Conservation (phyloP, 37 sponge, comb jelly and placozoan species). For the Agelas oroides region DNA sequence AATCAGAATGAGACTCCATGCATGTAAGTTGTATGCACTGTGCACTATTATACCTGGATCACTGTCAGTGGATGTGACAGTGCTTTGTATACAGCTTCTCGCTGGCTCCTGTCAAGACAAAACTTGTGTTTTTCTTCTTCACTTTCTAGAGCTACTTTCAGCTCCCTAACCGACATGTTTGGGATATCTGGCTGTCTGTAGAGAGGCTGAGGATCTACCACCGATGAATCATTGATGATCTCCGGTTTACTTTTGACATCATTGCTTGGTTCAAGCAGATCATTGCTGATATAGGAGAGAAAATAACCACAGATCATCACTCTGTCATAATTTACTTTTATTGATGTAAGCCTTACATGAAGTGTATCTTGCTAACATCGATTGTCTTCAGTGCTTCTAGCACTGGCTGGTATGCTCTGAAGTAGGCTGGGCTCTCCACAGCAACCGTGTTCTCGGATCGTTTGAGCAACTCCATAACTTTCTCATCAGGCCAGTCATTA, state of each 20-base stretch:
- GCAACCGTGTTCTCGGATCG: constrained; percentile 7
- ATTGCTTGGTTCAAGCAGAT: background rate
- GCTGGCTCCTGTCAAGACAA: constrained; percentile 38
- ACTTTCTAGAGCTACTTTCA: background rate
- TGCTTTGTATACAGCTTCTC: constrained; percentile 34
- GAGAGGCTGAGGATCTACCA: background rate
- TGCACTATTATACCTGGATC: constrained; percentile 57
- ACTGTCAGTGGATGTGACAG: constrained; percentile 31
- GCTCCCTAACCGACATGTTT: background rate
- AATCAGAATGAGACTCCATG: too few species aligned
- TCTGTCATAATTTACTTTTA: too few species aligned
- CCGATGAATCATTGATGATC: background rate
- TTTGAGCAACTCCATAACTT: constrained; percentile 4
- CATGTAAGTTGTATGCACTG: too few species aligned
- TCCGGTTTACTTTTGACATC: background rate
- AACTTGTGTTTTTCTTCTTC: background rate
- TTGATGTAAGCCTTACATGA: constrained; percentile 8
- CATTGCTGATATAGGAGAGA: too few species aligned
- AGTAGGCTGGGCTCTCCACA: constrained; percentile 67
- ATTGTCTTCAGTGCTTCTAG: constrained; percentile 40
- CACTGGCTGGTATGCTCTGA: constrained; percentile 59
- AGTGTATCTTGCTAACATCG: constrained; percentile 24
- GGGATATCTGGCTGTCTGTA: background rate
- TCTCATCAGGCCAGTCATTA: constrained; percentile 18
- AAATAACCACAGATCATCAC: too few species aligned